Evolutionary conservation across 2,797 vertebrate species (phyloP), one percentile per base, ranked within the genome.

Genomic region (Onychomys arenicola): DNA sequence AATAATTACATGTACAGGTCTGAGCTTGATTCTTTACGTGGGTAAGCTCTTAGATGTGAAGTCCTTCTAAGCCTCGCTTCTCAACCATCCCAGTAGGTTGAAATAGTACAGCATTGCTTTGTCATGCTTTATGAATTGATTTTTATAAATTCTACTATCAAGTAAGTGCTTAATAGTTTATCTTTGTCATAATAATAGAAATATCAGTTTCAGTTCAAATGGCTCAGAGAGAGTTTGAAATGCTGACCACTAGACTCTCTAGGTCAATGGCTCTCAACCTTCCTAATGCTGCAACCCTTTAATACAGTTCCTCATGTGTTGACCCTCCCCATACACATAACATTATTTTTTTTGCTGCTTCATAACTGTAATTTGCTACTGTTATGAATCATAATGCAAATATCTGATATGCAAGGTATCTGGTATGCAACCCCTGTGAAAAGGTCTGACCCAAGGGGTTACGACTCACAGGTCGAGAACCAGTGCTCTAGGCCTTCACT

Each of bases 11-110:
- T 89, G 2, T 80, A 69, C 14, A 90, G 17, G 76, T 89, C 40
- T 86, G 40, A 14, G 19, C 89, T 96, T 95, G 63, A 25, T 94
- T 80, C 49, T 89, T 90, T 27, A 27, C 40, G 69, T 7, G 67
- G 0, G 43, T 59, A 86, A 82, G 32, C 73, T 90, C 67, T 2
- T 82, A 96, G 82, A 37, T 19, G 77, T 78, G 92, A 77, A 65
- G 19, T 88, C 87, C 87, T 83, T 88, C n/a, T 89, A 83, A 88
- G 71, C 67, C 4, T 55, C 65, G 37, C 25, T 76, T 19, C 10
- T 92, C n/a, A 69, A 29, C 86, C 82, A 55, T 63, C 8, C 11
- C 46, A 43, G 21, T 85, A 43, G 91, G 16, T 49, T 84, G 83
- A 80, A 80, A 89, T 65, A 57, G 63, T 25, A 32, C 75, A 81